Percentiles rank a stretch among this genome's conserved stretches.
These are phyloP conservation scores for Dryococelus australis DNA, from an alignment of 2,888 invertebrate species.

Conservation along the genomic window DNA sequence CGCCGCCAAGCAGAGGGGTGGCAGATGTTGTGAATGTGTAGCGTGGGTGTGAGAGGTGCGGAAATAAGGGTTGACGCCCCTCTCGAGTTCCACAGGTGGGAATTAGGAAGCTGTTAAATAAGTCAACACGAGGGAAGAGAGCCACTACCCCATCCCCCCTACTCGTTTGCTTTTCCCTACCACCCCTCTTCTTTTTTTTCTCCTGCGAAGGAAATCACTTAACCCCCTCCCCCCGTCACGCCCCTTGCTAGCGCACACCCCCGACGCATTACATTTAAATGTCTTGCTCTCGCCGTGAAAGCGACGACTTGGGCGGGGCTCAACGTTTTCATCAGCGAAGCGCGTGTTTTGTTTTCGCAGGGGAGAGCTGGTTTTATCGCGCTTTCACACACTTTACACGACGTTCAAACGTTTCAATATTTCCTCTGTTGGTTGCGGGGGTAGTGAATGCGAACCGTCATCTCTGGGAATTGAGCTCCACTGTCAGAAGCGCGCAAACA, in stretches of 20 bases:
- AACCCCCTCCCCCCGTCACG: neutral
- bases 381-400: no score
- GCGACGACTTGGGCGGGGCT: no score
- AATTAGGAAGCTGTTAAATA: conserved; percentile 26
- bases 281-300: neutral
- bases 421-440: no score
- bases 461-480: no score
- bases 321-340: no score
- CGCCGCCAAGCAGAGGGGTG: neutral
- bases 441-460: no score
- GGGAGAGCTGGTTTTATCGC: no score
- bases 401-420: no score
- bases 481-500: no score
- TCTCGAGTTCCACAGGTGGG: conserved; percentile 18
- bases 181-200: neutral
- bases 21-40: neutral
- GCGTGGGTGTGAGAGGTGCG: neutral
- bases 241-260: neutral
- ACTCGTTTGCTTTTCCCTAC: neutral
- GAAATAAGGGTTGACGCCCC: neutral
- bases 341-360: no score
- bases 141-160: neutral
- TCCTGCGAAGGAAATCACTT: neutral
- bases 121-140: conserved; percentile 12
- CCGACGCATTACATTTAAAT: neutral